Percentiles rank a stretch among this genome's conserved stretches.
Evolutionary conservation across 2,113 vertebrate genomes (phyloP).

Genomic region (Regulus satrapa): DNA sequence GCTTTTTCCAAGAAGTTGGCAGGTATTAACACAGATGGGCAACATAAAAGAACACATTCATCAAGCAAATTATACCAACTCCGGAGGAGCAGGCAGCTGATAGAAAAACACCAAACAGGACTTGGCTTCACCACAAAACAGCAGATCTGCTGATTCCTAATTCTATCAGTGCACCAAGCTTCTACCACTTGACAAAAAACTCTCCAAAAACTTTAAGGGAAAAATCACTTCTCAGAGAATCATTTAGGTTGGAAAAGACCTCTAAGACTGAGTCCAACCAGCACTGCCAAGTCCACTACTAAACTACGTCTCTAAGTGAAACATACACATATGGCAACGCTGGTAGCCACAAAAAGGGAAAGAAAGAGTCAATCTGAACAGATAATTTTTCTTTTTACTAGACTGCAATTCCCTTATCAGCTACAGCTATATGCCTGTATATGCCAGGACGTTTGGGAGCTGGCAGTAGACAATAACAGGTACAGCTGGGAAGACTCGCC

Average conservation of each 20-base stretch:
- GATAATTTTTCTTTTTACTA: neutral
- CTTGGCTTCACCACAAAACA: neutral
- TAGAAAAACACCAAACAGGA: neutral
- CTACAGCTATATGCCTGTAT: neutral
- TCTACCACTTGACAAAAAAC: neutral
- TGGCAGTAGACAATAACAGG: neutral
- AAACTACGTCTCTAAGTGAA: neutral
- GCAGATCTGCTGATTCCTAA: neutral
- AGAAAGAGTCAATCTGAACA: neutral
- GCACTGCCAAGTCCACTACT: neutral
- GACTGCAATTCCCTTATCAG: neutral
- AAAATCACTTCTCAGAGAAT: neutral
- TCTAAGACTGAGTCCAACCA: neutral
- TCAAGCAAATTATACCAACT: neutral
- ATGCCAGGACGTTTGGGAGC: neutral
- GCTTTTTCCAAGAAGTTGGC: neutral
- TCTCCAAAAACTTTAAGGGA: neutral
- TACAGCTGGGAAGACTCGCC: accelerated
- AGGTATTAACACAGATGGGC: conserved; percentile 22
- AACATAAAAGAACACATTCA: neutral
- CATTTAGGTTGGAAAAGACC: neutral
- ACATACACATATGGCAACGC: neutral
- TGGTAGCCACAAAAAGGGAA: neutral
- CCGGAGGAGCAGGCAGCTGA: neutral
- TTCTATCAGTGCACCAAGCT: neutral